Conservation (phyloP, 2,888 invertebrate genomes). For the Neoscelio sp. region DNA sequence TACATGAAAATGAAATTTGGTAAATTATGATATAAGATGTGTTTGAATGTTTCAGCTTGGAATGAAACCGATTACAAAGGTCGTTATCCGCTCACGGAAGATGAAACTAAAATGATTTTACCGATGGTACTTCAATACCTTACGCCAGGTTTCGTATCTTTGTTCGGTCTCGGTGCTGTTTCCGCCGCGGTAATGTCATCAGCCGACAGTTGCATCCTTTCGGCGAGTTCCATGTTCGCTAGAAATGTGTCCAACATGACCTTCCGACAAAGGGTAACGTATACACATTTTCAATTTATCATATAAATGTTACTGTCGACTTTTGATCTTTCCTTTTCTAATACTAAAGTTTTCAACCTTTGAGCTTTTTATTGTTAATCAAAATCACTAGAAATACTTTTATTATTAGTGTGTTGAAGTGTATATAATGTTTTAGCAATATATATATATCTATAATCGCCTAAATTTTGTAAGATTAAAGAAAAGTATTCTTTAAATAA, state of each 20-base stretch:
- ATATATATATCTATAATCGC: too few species aligned
- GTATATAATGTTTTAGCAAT: too few species aligned
- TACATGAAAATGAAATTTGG: constrained; percentile 16
- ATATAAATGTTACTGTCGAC: too few species aligned
- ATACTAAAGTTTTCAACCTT: too few species aligned
- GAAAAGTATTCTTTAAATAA: constrained; percentile 33
- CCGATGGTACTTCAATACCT: constrained; percentile 98
- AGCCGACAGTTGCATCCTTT: constrained; percentile 98
- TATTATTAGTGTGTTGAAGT: too few species aligned
- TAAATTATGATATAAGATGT: constrained; percentile 20
- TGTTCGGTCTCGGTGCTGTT: constrained; percentile 98
- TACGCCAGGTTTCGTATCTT: constrained; percentile 97
- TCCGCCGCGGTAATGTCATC: constrained; percentile 99
- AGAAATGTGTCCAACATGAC: constrained; percentile 99
- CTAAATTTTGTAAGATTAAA: too few species aligned
- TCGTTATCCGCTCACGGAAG: constrained; percentile 88
- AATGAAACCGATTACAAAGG: constrained; percentile 95
- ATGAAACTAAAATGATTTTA: constrained; percentile 96
- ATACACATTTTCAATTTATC: constrained; percentile 5
- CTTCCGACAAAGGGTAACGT: constrained; percentile 93
- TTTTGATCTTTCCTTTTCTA: too few species aligned
- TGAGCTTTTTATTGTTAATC: too few species aligned
- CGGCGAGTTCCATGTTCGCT: constrained; percentile 99
- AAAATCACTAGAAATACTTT: too few species aligned
- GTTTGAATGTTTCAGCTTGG: constrained; percentile 89